A percentile compares a stretch with the other conserved stretches of the same genome.
These are phyloP conservation scores for Bombus polaris DNA, from an alignment of 1,140 invertebrate species.

Conservation along the genomic window DNA sequence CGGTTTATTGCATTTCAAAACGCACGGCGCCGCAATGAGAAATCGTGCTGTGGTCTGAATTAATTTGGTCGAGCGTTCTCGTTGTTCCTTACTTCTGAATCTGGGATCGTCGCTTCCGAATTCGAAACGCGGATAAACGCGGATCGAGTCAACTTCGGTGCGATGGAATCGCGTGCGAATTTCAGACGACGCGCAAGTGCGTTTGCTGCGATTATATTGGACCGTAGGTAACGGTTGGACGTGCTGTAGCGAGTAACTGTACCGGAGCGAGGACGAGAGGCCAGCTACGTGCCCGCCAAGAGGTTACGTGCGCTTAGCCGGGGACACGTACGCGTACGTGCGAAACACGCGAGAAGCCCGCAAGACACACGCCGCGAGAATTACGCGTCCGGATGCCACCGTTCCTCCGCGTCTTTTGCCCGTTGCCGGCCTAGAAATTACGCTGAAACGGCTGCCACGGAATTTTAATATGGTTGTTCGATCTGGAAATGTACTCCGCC, in stretches of 20 bases:
- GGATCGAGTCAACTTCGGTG: neutral
- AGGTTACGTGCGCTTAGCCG: slow-evolving; percentile 55
- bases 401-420: neutral
- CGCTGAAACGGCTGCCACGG: too few species aligned
- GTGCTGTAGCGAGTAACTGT: slow-evolving; percentile 66
- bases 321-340: slow-evolving; percentile 39
- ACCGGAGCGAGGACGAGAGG: slow-evolving; percentile 49
- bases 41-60: slow-evolving; percentile 4
- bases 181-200: slow-evolving; percentile 33
- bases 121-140: neutral
- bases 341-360: slow-evolving; percentile 28
- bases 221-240: slow-evolving; percentile 60
- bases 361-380: slow-evolving; percentile 40
- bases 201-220: slow-evolving; percentile 56
- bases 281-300: slow-evolving; percentile 52
- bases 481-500: too few species aligned
- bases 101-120: neutral
- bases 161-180: neutral
- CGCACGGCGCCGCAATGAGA: neutral
- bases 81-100: slow-evolving; percentile 1
- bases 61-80: slow-evolving; percentile 20
- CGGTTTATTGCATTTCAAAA: slow-evolving; percentile 36
- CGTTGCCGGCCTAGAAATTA: too few species aligned
- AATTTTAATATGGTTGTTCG: too few species aligned
- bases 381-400: slow-evolving; percentile 33